A percentile compares a stretch with the other conserved stretches of the same genome.
Evolutionary conservation across 2,113 vertebrate species (phyloP).

Genomic region (Tiliqua scincoides): DNA sequence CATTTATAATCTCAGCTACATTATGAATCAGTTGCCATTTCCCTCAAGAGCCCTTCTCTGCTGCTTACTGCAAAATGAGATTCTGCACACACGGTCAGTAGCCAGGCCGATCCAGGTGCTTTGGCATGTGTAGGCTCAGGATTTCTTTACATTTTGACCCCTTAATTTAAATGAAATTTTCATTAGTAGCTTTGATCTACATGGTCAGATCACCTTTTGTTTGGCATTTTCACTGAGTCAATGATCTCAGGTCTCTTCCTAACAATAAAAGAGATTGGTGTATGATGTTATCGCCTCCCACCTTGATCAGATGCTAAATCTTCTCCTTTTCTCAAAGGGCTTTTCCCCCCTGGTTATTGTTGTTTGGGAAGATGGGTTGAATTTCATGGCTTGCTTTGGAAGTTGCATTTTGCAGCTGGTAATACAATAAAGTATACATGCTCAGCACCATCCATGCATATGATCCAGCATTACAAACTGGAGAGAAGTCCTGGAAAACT

Average conservation of each 20-base stretch:
- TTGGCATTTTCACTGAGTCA: not conserved
- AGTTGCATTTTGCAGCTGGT: not conserved
- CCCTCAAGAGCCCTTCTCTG: not conserved
- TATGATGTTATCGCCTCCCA: not conserved
- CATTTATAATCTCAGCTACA: not conserved
- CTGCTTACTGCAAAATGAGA: not conserved
- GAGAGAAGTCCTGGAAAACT: not conserved
- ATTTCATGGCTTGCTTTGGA: not conserved
- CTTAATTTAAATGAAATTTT: not conserved
- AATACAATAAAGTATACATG: not conserved
- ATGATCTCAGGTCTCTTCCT: too few species aligned
- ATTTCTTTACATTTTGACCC: not conserved
- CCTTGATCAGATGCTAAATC: not conserved
- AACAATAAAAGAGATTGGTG: too few species aligned
- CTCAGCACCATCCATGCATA: not conserved
- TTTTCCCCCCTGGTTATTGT: not conserved
- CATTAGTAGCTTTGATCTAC: not conserved
- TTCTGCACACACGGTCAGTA: not conserved
- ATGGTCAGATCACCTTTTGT: not conserved
- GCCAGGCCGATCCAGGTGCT: not conserved
- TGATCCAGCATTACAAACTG: not conserved
- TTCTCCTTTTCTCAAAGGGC: too few species aligned
- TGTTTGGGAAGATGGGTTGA: not conserved
- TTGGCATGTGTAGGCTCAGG: not conserved
- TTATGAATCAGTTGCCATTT: not conserved